phyloP scores from a whole-genome alignment of 2,888 invertebrate genomes.

The Drosophila robusta region DNA sequence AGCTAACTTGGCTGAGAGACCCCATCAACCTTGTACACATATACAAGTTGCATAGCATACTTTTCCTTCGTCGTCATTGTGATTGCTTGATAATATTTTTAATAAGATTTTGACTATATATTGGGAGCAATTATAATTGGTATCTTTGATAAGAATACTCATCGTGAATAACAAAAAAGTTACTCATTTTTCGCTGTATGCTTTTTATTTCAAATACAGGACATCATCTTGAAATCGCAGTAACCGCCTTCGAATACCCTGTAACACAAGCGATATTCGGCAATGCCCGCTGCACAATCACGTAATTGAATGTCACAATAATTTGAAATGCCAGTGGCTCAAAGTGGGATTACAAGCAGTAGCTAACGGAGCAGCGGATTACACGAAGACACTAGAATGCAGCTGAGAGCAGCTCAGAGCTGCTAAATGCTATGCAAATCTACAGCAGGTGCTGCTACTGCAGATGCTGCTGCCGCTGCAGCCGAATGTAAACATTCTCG shows the following conservation, averaged over 20 bases:
- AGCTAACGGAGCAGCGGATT: slow-evolving; percentile 53
- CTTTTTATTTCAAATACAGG: no score
- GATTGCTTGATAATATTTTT: no score
- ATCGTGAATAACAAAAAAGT: no score
- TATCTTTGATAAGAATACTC: no score
- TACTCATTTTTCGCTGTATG: no score
- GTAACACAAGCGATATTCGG: not conserved
- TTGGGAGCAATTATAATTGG: no score
- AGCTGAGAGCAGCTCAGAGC: slow-evolving; percentile 20
- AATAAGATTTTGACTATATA: no score
- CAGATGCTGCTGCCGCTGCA: slow-evolving; percentile 15
- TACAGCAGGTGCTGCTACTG: slow-evolving; percentile 38
- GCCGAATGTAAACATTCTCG: slow-evolving; percentile 50
- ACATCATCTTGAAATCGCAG: no score
- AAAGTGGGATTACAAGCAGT: slow-evolving; percentile 11
- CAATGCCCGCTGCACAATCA: slow-evolving; percentile 4
- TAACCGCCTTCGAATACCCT: not conserved
- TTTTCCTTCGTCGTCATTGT: no score
- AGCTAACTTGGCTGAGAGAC: no score
- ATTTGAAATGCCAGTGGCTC: slow-evolving; percentile 47
- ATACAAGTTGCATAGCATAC: no score
- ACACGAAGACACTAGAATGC: slow-evolving; percentile 47
- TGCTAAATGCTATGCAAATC: slow-evolving; percentile 61
- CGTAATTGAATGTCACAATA: slow-evolving; percentile 57
- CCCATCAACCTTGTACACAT: no score